These are phyloP conservation scores for Ectropis grisescens DNA, from an alignment of 1,140 invertebrate species.

Conservation along the genomic window DNA sequence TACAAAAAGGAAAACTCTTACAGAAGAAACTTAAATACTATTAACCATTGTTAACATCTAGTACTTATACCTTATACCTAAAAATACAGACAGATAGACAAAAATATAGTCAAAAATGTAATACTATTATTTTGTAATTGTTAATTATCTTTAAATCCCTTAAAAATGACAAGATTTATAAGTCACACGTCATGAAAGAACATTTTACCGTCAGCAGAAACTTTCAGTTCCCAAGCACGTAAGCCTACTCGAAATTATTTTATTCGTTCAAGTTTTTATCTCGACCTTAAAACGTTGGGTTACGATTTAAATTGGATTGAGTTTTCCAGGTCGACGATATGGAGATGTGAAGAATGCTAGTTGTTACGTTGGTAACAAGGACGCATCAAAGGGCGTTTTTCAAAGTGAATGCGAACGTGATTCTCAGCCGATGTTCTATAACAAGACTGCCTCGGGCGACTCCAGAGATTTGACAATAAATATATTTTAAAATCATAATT, in stretches of 20 bases:
- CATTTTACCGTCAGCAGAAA: constrained; percentile 20
- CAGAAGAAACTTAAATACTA: no score
- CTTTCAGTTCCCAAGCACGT: constrained; percentile 26
- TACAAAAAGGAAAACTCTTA: no score
- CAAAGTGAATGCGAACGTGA: constrained; percentile 33
- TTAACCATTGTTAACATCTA: no score
- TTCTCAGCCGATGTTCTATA: constrained; percentile 27
- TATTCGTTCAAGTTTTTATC: constrained; percentile 5
- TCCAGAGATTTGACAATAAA: constrained; percentile 15
- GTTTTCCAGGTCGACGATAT: no score
- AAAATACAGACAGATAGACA: no score
- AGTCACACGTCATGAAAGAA: constrained; percentile 17
- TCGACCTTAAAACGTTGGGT: background rate
- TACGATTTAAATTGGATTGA: no score
- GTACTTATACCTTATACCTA: no score
- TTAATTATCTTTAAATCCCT: no score
- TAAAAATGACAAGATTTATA: no score
- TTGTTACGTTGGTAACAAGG: constrained; percentile 26
- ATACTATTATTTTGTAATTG: no score
- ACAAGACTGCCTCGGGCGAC: constrained; percentile 20
- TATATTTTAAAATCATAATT: constrained; percentile 13
- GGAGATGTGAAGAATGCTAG: constrained; percentile 18
- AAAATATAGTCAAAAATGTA: no score
- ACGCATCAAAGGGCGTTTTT: constrained; percentile 32
- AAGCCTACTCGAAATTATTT: constrained; percentile 25